phyloP scores from a whole-genome alignment of 2,888 invertebrate genomes.

The Tenthredo scrophulariae region DNA sequence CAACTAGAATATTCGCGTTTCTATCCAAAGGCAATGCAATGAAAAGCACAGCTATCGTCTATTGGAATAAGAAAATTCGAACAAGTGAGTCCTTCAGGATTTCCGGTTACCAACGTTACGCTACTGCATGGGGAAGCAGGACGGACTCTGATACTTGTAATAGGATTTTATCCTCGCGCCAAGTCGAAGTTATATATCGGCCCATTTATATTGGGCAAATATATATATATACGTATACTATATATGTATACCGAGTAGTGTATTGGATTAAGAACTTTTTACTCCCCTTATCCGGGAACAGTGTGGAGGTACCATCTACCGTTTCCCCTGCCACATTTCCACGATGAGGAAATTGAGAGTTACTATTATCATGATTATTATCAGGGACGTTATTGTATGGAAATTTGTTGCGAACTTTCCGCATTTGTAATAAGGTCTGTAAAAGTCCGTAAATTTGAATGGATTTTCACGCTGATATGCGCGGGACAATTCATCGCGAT shows the following conservation, averaged over 20 bases:
- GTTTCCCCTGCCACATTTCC: constrained; percentile 39
- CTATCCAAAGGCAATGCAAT: not conserved
- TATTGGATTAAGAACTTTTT: constrained; percentile 56
- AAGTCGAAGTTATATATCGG: constrained; percentile 46
- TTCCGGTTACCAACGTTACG: not conserved
- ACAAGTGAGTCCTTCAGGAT: not conserved
- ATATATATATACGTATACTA: constrained; percentile 3
- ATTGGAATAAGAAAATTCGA: not conserved
- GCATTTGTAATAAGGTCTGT: constrained; percentile 53
- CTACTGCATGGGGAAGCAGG: not conserved
- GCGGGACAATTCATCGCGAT: constrained; percentile 30
- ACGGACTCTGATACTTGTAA: constrained; percentile 49
- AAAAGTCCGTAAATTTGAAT: constrained; percentile 50
- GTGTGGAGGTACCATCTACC: constrained; percentile 36
- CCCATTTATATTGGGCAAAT: constrained; percentile 43
- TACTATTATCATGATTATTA: constrained; percentile 54
- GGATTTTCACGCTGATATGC: constrained; percentile 46
- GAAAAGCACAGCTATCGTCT: not conserved
- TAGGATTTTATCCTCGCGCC: constrained; percentile 47
- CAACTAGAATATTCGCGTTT: not conserved
- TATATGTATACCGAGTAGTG: constrained; percentile 38
- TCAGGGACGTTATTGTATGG: constrained; percentile 54
- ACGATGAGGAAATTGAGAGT: constrained; percentile 51
- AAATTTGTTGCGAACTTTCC: constrained; percentile 52
- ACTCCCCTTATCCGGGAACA: constrained; percentile 46